Conservation (phyloP, 2,113 vertebrate species). For the Merops nubicus region DNA sequence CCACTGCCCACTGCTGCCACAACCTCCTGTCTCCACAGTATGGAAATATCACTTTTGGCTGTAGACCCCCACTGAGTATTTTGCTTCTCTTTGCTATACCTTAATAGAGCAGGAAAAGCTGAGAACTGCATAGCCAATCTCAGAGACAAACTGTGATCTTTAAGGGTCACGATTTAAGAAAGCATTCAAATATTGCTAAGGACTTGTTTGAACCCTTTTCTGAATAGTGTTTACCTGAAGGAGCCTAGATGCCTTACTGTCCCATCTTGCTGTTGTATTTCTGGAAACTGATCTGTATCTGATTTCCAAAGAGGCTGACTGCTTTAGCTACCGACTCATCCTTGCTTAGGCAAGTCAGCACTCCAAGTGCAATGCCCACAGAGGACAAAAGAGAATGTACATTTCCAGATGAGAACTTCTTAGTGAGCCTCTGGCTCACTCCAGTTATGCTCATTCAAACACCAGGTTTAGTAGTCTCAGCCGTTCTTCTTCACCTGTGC, state of each 20-base stretch:
- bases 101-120: not conserved
- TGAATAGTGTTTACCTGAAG: not conserved
- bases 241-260: not conserved
- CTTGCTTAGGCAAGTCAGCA: not conserved
- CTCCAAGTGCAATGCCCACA: not conserved
- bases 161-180: accelerated
- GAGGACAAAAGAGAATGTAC: not conserved
- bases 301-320: not conserved
- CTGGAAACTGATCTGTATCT: not conserved
- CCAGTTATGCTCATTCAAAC: not conserved
- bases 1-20: not conserved
- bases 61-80: not conserved
- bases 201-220: not conserved
- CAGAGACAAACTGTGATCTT: not conserved
- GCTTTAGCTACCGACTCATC: not conserved
- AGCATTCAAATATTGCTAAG: not conserved
- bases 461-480: not conserved
- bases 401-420: not conserved
- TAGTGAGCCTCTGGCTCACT: not conserved
- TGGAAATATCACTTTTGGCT: not conserved
- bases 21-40: not conserved
- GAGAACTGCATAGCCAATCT: not conserved
- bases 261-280: not conserved
- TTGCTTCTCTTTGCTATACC: not conserved
- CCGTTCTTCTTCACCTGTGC: accelerated